A percentile compares a stretch with the other conserved stretches of the same genome.
Evolutionary conservation across 2,113 vertebrate genomes (phyloP).

Genomic region (Eleginops maclovinus): DNA sequence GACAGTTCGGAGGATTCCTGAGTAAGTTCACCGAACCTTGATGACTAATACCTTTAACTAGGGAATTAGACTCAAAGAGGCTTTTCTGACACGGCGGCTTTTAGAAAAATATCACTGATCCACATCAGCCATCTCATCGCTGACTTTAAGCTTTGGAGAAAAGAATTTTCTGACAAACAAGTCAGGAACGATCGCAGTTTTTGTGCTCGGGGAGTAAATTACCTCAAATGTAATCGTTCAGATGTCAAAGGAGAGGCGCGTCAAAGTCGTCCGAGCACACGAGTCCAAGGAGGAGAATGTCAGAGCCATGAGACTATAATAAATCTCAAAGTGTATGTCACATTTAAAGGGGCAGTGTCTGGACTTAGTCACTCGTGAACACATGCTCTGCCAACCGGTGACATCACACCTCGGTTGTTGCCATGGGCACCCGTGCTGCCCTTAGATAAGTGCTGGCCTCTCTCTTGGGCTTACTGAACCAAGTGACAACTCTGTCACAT

Average conservation of each 20-base stretch:
- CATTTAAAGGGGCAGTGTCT: slow-evolving; percentile 66
- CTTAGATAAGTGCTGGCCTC: slow-evolving; percentile 73
- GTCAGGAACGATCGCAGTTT: slow-evolving; percentile 42
- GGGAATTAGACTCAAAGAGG: slow-evolving; percentile 73
- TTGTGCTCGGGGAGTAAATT: slow-evolving; percentile 34
- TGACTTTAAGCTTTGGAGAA: slow-evolving; percentile 50
- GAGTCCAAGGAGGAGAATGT: slow-evolving; percentile 38
- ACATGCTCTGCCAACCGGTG: slow-evolving; percentile 73
- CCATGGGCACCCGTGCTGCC: slow-evolving; percentile 76
- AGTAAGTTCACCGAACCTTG: slow-evolving; percentile 71
- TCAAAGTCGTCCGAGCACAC: not conserved
- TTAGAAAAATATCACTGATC: slow-evolving; percentile 64
- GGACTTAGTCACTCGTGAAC: slow-evolving; percentile 68
- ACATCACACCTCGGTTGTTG: slow-evolving; percentile 77
- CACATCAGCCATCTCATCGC: slow-evolving; percentile 64
- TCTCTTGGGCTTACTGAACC: slow-evolving; percentile 58
- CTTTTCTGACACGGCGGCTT: slow-evolving; percentile 70
- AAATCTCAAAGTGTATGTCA: slow-evolving; percentile 54
- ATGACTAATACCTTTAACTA: slow-evolving; percentile 74
- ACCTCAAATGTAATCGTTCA: slow-evolving; percentile 54
- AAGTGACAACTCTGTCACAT: slow-evolving; percentile 75
- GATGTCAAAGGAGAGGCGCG: slow-evolving; percentile 31
- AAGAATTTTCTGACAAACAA: slow-evolving; percentile 61
- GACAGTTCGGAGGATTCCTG: slow-evolving; percentile 62
- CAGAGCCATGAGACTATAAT: slow-evolving; percentile 40